Base-by-base conservation (phyloP, 2,113 vertebrate species). In the Psilopogon haemacephalus region DNA sequence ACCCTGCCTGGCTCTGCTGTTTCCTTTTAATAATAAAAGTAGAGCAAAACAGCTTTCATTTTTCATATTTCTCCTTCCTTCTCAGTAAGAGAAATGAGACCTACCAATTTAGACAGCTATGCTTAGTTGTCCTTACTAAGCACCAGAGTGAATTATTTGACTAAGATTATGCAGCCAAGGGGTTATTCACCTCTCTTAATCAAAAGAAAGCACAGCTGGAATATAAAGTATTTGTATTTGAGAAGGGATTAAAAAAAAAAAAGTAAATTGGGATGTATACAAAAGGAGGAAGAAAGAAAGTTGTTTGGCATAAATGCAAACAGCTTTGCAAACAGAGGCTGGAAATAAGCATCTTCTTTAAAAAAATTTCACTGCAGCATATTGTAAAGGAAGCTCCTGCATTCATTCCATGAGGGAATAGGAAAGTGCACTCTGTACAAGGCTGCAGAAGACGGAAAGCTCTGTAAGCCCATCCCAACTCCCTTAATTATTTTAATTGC, bases 401-500 rank as follows among this genome's bases (percentile, higher is more conserved):
- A 91, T 85, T 88, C 89, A 67, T 90, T 96, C 93, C 94, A 84
- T 15, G 32, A 46, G 96, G 95, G 95, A 92, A 85, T 54, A 93
- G 82, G 94, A 84, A 97, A 97, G 94, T 83, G 96, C 96, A 93
- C 70, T 71, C 86, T 42, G 67, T 94, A 96, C 95, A 92, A 96
- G 93, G 93, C 97, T 96, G 94, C 96, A 93, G 91, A 83, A 93
- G 92, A 97, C 77, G 12, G 84, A 89, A 88, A 91, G 95, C 96
- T 97, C 94, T 97, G 96, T 97, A 97, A 97, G 94, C 95, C 97
- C 95, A 96, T 96, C 98, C 97, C 97, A 95, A 96, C 98, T 97
- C 97, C 97, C 98, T 98, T 98, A 98, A 99, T 99, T 98, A 99
- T 99, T 99, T 98, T 99, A 99, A 99, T 99, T 99, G 98, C 97